Conservation (phyloP, 2,888 invertebrate genomes). For the Zygothrica quintamaculata region DNA sequence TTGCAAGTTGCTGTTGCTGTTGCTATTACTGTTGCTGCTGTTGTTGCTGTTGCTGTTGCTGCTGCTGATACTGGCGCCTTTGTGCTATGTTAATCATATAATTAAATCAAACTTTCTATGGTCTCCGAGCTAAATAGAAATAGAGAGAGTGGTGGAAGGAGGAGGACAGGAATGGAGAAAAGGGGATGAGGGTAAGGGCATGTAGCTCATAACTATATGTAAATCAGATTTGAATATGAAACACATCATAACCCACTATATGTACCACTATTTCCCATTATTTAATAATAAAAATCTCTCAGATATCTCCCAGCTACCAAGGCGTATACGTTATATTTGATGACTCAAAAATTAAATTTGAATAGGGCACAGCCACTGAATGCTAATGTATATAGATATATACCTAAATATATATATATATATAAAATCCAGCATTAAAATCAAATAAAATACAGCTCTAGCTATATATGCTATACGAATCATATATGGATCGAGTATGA, state of each 20-base stretch:
- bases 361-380: constrained; percentile 21
- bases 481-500: neutral
- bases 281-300: too few species aligned
- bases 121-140: constrained; percentile 59
- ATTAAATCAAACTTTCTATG: constrained; percentile 77
- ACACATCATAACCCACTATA: too few species aligned
- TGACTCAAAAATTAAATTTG: constrained; percentile 36
- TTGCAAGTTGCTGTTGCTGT: constrained; percentile 45
- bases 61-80: constrained; percentile 54
- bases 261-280: too few species aligned
- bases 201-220: constrained; percentile 11
- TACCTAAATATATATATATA: constrained; percentile 22
- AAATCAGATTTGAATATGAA: constrained; percentile 25
- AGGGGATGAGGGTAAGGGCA: neutral
- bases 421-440: constrained; percentile 7
- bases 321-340: constrained; percentile 45
- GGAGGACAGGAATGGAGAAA: neutral
- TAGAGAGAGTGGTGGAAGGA: constrained; percentile 1
- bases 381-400: constrained; percentile 21
- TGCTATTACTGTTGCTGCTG: constrained; percentile 2
- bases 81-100: constrained; percentile 75
- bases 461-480: neutral
- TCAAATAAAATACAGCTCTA: constrained; percentile 8
- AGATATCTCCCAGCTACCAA: neutral
- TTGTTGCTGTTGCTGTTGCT: constrained; percentile 9